A percentile compares a stretch with the other conserved stretches of the same genome.
phyloP scores from a whole-genome alignment of 2,797 vertebrate genomes.

The Numenius phaeopus region DNA sequence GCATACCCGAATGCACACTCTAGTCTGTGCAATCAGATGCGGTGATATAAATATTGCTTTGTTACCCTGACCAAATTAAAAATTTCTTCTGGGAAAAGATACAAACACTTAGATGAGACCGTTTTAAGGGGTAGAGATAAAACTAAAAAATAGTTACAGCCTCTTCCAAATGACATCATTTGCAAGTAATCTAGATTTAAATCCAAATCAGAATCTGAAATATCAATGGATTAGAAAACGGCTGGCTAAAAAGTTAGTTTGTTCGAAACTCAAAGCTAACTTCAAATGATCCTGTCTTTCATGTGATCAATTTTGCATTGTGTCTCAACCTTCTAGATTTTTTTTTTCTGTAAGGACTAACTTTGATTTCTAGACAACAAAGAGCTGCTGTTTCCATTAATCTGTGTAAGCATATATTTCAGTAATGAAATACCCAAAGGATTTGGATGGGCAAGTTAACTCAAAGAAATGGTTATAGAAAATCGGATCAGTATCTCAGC shows the following conservation, averaged over 20 bases:
- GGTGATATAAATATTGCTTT: not conserved
- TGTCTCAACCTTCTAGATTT: not conserved
- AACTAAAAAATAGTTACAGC: not conserved
- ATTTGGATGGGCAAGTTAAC: not conserved
- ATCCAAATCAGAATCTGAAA: not conserved
- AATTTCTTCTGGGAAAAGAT: not conserved
- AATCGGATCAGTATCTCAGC: not conserved
- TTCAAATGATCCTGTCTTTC: not conserved
- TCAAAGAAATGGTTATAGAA: not conserved
- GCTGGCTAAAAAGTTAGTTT: not conserved
- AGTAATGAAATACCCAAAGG: not conserved
- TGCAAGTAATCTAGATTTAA: not conserved
- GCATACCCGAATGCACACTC: not conserved
- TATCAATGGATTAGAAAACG: not conserved
- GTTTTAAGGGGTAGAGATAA: not conserved
- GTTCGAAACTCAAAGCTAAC: not conserved
- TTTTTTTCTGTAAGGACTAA: not conserved
- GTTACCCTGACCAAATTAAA: not conserved
- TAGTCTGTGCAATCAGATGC: not conserved
- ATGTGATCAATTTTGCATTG: not conserved
- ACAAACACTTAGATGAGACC: not conserved
- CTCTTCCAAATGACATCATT: not conserved
- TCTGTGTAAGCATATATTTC: not conserved
- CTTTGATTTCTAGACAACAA: not conserved
- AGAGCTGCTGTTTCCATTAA: not conserved